Conservation (phyloP, 2,888 invertebrate genomes). For the Agriopis marginaria region DNA sequence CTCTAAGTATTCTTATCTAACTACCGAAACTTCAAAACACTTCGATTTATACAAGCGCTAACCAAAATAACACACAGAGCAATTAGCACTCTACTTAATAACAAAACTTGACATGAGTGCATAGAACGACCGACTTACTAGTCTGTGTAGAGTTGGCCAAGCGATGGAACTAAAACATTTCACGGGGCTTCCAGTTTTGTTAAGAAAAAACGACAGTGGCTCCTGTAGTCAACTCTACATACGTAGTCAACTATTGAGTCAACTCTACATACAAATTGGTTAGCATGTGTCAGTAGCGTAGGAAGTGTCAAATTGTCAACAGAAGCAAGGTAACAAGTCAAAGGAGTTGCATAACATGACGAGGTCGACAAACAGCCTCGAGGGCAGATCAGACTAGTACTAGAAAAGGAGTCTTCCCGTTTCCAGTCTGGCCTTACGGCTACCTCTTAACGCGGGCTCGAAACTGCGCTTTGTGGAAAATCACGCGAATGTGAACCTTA, state of each 20-base stretch:
- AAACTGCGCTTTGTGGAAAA: too few relatives aligned
- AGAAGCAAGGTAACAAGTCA: conserved; percentile 27
- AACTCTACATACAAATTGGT: too few relatives aligned
- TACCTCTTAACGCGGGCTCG: too few relatives aligned
- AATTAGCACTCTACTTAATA: conserved; percentile 26
- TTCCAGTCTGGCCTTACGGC: too few relatives aligned
- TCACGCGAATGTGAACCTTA: too few relatives aligned
- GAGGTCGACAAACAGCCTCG: conserved; percentile 52
- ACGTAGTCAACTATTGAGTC: too few relatives aligned
- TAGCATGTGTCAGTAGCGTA: conserved; percentile 4
- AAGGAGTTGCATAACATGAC: conserved; percentile 54
- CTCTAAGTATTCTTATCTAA: conserved; percentile 3
- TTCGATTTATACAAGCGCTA: conserved; percentile 42
- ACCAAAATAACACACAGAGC: conserved; percentile 45
- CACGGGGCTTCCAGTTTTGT: too few relatives aligned
- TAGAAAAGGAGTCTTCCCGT: background rate
- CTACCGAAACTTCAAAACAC: conserved; percentile 24
- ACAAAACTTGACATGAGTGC: conserved; percentile 21
- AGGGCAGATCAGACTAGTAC: conserved; percentile 33
- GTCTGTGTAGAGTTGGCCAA: too few relatives aligned
- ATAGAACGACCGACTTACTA: too few relatives aligned
- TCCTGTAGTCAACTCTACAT: too few relatives aligned
- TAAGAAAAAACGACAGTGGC: too few relatives aligned
- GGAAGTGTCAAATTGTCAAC: conserved; percentile 25
- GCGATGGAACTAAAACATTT: too few relatives aligned